phyloP scores from a whole-genome alignment of 35 echinoderm and acorn worm genomes.

The Hemicentrotus pulcherrimus region DNA sequence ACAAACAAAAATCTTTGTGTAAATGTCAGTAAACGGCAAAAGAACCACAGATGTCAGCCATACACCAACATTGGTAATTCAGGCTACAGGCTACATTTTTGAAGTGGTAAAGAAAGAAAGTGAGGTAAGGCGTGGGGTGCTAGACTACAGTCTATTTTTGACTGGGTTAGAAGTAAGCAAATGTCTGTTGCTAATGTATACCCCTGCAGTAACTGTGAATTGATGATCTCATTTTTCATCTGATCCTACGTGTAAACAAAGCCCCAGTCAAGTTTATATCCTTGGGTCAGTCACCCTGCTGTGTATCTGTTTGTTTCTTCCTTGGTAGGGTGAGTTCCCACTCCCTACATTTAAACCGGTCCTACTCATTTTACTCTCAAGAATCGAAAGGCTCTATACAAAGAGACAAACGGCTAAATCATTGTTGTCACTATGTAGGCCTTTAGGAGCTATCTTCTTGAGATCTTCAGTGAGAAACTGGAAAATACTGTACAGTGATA shows the following conservation, averaged over 20 bases:
- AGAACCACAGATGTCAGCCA: neutral
- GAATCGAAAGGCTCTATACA: neutral
- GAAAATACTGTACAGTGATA: neutral
- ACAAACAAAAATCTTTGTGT: no score
- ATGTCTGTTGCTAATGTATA: slow-evolving; percentile 31
- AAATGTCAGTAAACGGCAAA: no score
- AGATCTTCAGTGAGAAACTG: neutral
- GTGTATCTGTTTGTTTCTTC: slow-evolving; percentile 9
- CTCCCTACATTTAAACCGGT: neutral
- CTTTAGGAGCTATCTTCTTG: no score
- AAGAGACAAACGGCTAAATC: no score
- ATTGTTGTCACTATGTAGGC: no score
- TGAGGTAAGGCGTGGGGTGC: neutral
- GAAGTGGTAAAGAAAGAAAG: neutral
- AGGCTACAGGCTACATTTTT: neutral
- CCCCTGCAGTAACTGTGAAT: slow-evolving; percentile 35
- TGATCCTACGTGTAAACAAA: slow-evolving; percentile 22
- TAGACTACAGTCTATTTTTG: neutral
- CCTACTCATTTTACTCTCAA: neutral
- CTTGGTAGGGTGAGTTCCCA: neutral
- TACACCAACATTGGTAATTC: neutral
- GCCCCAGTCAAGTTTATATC: slow-evolving; percentile 16
- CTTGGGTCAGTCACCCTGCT: slow-evolving; percentile 39
- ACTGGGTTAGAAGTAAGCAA: slow-evolving; percentile 1
- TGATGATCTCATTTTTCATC: slow-evolving; percentile 39